These are phyloP conservation scores for Heliconius charithonia DNA, from an alignment of 2,888 invertebrate species.

Conservation along the genomic window DNA sequence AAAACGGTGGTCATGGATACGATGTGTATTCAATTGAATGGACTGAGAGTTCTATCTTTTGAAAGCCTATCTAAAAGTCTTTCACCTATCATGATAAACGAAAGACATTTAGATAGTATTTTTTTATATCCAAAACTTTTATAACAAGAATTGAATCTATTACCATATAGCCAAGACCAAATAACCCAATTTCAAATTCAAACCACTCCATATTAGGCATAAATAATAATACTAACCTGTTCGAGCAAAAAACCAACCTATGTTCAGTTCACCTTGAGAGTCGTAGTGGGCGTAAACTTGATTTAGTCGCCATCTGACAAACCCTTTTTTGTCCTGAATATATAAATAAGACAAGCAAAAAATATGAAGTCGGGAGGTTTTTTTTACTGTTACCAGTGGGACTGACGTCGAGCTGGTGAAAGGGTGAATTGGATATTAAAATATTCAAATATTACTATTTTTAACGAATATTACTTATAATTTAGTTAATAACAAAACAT, in stretches of 20 bases:
- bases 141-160: neutral
- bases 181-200: conserved; percentile 30
- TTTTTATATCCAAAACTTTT: neutral
- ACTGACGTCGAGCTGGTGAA: conserved; percentile 70
- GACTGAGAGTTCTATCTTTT: neutral
- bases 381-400: conserved; percentile 63
- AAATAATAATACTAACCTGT: conserved; percentile 65
- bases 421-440: conserved; percentile 78
- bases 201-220: conserved; percentile 26
- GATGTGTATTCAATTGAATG: too few species aligned
- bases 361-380: conserved; percentile 69
- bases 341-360: conserved; percentile 79
- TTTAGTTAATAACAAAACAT: neutral
- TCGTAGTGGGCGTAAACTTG: conserved; percentile 77
- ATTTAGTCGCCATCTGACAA: conserved; percentile 80
- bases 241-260: conserved; percentile 70
- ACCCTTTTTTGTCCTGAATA: conserved; percentile 82
- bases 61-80: too few species aligned
- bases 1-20: too few species aligned
- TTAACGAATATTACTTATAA: too few species aligned
- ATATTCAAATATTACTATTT: conserved; percentile 46
- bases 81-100: too few species aligned
- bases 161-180: neutral
- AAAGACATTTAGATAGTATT: neutral
- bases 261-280: conserved; percentile 76